phyloP scores from a whole-genome alignment of 1,140 invertebrate genomes.

The Trissolcus basalis region DNA sequence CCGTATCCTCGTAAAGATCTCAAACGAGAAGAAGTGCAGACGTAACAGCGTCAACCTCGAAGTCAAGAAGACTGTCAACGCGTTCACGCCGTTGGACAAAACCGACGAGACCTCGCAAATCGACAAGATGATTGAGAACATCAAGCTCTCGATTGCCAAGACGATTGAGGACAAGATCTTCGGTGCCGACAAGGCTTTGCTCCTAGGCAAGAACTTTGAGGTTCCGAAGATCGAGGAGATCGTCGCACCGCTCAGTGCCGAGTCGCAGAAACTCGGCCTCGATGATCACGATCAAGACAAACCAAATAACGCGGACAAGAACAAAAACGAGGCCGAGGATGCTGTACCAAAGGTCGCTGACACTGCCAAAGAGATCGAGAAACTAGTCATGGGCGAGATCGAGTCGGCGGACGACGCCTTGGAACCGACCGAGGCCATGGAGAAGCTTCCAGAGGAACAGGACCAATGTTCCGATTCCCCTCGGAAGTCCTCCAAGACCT shows the following conservation, averaged over 20 bases:
- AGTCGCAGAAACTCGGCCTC: conserved; percentile 66
- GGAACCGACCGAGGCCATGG: conserved; percentile 12
- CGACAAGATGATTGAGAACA: conserved; percentile 73
- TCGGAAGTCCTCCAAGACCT: too few relatives aligned
- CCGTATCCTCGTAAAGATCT: conserved; percentile 60
- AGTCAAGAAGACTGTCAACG: conserved; percentile 68
- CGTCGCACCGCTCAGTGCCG: conserved; percentile 67
- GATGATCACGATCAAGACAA: conserved; percentile 67
- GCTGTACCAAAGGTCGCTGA: conserved; percentile 74
- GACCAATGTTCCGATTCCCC: not conserved
- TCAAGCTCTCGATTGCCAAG: conserved; percentile 72
- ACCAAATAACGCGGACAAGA: conserved; percentile 53
- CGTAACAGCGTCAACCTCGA: conserved; percentile 72
- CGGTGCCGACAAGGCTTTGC: conserved; percentile 63
- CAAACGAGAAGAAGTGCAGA: conserved; percentile 63
- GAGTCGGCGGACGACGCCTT: conserved; percentile 61
- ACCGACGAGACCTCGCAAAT: conserved; percentile 64
- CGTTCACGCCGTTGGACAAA: conserved; percentile 64
- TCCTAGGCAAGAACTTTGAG: conserved; percentile 68
- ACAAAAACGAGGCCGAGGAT: conserved; percentile 64
- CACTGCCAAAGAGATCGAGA: conserved; percentile 77
- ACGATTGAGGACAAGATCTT: conserved; percentile 71
- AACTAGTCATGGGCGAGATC: conserved; percentile 76
- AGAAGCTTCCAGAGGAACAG: conserved; percentile 12
- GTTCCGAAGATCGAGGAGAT: conserved; percentile 71